phyloP scores from a whole-genome alignment of 2,113 vertebrate genomes.

The Meleagris gallopavo region DNA sequence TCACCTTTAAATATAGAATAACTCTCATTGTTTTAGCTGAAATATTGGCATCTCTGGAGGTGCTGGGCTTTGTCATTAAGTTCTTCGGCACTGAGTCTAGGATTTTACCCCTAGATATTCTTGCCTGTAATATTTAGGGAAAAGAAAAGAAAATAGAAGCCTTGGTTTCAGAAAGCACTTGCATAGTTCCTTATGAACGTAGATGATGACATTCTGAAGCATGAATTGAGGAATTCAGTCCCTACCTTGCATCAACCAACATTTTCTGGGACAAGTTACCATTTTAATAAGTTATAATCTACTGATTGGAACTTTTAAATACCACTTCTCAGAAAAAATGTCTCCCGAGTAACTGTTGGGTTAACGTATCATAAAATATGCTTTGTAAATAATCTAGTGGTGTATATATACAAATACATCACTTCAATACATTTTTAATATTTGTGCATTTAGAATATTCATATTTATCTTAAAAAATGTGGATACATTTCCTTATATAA shows the following conservation, averaged over 20 bases:
- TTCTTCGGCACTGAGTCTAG: neutral
- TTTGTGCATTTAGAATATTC: neutral
- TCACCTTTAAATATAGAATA: neutral
- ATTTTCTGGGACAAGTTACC: neutral
- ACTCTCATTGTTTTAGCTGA: neutral
- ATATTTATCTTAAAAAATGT: neutral
- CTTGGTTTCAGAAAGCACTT: neutral
- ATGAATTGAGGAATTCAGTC: neutral
- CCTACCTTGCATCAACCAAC: neutral
- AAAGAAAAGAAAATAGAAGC: neutral
- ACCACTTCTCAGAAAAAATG: neutral
- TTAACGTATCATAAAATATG: neutral
- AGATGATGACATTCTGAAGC: neutral
- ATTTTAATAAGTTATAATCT: neutral
- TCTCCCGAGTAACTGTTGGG: neutral
- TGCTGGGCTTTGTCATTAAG: neutral
- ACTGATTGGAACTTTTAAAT: neutral
- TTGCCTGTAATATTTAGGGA: neutral
- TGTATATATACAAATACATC: neutral
- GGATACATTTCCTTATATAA: neutral
- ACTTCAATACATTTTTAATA: neutral
- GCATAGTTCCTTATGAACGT: neutral
- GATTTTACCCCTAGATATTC: neutral
- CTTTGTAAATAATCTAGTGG: neutral
- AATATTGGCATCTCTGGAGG: neutral